Conservation (phyloP, 2,797 vertebrate genomes). For the Catharus ustulatus region DNA sequence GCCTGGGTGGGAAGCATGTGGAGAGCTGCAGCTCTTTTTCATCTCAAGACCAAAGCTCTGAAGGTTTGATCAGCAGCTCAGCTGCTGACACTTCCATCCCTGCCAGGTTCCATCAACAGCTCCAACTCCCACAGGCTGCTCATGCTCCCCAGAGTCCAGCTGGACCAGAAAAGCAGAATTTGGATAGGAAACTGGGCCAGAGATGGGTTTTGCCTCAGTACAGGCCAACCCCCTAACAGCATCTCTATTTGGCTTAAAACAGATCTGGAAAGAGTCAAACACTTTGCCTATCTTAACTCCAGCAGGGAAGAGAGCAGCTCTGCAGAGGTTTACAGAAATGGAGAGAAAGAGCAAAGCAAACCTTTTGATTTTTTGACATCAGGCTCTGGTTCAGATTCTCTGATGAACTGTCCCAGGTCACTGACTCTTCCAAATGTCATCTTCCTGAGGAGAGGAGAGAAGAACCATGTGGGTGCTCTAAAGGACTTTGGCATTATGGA, state of each 20-base stretch:
- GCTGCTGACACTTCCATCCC: not conserved
- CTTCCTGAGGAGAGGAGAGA: conserved; percentile 77
- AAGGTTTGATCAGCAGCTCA: conserved; percentile 39
- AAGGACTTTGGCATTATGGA: not conserved
- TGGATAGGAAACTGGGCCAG: not conserved
- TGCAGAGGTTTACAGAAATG: not conserved
- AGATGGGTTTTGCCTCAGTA: not conserved
- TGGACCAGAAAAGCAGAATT: conserved; percentile 40
- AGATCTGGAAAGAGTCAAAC: not conserved
- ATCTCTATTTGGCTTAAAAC: not conserved
- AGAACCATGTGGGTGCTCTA: not conserved
- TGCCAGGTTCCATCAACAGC: conserved; percentile 10
- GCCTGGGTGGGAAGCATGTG: not conserved
- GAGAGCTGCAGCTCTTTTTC: not conserved
- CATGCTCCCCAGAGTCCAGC: not conserved
- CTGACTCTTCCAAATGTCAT: conserved; percentile 99
- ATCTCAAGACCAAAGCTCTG: not conserved
- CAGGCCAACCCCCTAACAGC: not conserved
- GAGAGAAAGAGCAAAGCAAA: conserved; percentile 57
- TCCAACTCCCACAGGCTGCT: conserved; percentile 41
- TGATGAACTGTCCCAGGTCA: conserved; percentile 95
- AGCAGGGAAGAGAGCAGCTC: not conserved
- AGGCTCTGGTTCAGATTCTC: conserved; percentile 97
- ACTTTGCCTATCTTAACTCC: not conserved
- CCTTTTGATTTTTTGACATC: conserved; percentile 99